These are phyloP conservation scores for Neogale vison DNA, from an alignment of 2,113 vertebrate species.

Conservation along the genomic window DNA sequence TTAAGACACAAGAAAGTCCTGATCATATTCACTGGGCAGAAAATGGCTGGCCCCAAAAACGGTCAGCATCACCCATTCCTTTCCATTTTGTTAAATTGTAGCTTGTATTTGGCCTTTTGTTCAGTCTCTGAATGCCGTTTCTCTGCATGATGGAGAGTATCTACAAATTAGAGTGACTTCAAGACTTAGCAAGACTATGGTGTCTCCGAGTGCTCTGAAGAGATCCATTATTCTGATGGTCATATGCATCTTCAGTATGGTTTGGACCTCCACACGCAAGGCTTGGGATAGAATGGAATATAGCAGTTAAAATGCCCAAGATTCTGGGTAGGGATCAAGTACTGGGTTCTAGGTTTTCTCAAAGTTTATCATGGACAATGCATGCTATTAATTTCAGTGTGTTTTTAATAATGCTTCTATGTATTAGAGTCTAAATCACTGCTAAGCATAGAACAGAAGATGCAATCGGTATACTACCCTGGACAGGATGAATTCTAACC, in stretches of 20 bases:
- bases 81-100: neutral
- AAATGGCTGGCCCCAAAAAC: neutral
- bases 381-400: neutral
- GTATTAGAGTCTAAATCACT: neutral
- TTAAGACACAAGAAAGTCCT: neutral
- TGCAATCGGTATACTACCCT: neutral
- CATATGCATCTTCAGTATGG: neutral
- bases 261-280: neutral
- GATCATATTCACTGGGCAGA: neutral
- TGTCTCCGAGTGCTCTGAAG: neutral
- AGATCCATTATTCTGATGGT: neutral
- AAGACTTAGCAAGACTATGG: neutral
- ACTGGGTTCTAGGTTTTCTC: neutral
- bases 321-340: neutral
- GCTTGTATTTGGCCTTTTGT: neutral
- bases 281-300: neutral
- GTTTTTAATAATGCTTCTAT: neutral
- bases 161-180: neutral
- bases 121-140: neutral
- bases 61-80: neutral
- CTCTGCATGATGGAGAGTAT: neutral
- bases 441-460: neutral
- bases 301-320: neutral
- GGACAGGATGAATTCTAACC: neutral
- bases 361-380: neutral